Evolutionary conservation across 2,113 vertebrate species (phyloP), one percentile per base, ranked within the genome.

Genomic region (Odobenus rosmarus): DNA sequence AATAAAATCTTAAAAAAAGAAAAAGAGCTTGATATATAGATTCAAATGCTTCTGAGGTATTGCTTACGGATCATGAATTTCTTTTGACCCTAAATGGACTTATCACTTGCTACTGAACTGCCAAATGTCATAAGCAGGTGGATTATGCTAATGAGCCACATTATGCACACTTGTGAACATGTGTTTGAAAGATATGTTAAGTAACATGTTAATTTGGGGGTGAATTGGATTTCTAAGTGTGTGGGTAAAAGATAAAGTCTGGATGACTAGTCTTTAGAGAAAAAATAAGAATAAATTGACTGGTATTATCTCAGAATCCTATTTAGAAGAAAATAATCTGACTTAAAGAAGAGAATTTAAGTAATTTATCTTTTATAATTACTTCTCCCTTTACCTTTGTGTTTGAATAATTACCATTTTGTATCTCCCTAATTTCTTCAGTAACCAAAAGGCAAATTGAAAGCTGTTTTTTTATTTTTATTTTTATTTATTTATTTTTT

Each of bases 351-450:
- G 53, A 93, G 0, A 79, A 93, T 72, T 79, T 24, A 82, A 53
- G 12, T 57, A 33, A 88, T 80, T 93, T 86, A 55, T 49, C 83
- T 94, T 81, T 88, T 86, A 31, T 64, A 87, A 84, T 72, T 53
- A 36, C 4, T 83, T 86, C 7, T 53, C 83, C 80, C 1, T 12
- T 80, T 64, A n/a, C 46, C 18, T 81, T 31, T 90, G 4, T 81
- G 16, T 71, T 95, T 82, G 28, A 46, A 16, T 76, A 3, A 64
- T 84, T 11, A 90, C 23, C 15, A 39, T n/a, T 77, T 86, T 31
- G 5, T 36, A n/a, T 49, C 57, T 62, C 5, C 15, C 55, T 71
- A 90, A 87, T 69, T 96, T 86, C 23, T 61, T 85, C 53, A 53
- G 24, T 11, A 82, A 4, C 4, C 3, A 28, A 36, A 42, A 62